These are phyloP conservation scores for Rhynchophorus ferrugineus DNA, from an alignment of 1,140 invertebrate species.

Conservation along the genomic window DNA sequence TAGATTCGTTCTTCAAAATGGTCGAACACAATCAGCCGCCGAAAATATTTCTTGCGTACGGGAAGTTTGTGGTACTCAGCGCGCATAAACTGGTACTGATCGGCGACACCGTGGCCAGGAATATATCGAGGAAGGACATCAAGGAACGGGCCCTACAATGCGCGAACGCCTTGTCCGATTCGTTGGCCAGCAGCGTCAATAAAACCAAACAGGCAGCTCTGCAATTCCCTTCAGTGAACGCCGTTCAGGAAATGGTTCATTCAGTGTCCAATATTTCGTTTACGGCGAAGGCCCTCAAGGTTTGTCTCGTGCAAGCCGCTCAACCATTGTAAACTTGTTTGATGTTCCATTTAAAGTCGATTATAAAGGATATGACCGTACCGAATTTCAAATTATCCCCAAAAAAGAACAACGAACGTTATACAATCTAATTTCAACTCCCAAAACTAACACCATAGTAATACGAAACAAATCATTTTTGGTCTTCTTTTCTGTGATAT, in stretches of 20 bases:
- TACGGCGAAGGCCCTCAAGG: constrained; percentile 66
- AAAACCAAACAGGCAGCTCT: constrained; percentile 85
- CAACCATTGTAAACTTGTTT: constrained; percentile 30
- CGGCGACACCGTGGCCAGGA: constrained; percentile 82
- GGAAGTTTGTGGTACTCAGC: constrained; percentile 87
- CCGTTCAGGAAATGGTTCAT: constrained; percentile 91
- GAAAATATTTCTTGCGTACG: constrained; percentile 85
- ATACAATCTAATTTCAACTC: too few relatives aligned
- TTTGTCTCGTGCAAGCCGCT: constrained; percentile 52
- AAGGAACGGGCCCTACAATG: constrained; percentile 66
- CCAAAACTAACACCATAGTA: too few relatives aligned
- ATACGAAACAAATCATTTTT: too few relatives aligned
- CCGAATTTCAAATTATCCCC: too few relatives aligned
- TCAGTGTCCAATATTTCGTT: constrained; percentile 76
- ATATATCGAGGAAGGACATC: constrained; percentile 63
- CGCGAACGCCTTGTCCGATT: constrained; percentile 77
- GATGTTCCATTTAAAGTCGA: not conserved
- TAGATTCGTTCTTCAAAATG: constrained; percentile 84
- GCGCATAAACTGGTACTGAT: constrained; percentile 90
- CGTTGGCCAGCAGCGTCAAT: constrained; percentile 71
- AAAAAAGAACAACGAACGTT: too few relatives aligned
- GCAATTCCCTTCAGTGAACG: constrained; percentile 81
- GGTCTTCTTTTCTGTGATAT: too few relatives aligned
- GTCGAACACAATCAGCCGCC: constrained; percentile 90
- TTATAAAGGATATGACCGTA: not conserved